Percentiles rank a stretch among this genome's conserved stretches.
Evolutionary conservation across 1,140 invertebrate species (phyloP).

Genomic region (Fopius arisanus): DNA sequence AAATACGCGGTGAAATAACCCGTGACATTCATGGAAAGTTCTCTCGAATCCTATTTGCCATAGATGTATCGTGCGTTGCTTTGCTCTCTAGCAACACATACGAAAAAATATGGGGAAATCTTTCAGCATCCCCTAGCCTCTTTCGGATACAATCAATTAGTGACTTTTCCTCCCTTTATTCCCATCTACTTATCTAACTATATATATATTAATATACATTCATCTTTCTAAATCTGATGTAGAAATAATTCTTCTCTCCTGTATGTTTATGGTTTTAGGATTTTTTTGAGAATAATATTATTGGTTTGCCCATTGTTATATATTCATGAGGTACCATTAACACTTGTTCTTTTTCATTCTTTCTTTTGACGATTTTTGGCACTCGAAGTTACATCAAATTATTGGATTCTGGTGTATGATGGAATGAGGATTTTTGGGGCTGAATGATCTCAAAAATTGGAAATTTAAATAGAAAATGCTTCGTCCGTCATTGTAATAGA

Average conservation of each 20-base stretch:
- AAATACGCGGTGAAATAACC: constrained; percentile 42
- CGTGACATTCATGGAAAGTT: constrained; percentile 37
- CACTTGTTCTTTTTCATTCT: not conserved
- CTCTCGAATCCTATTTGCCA: constrained; percentile 15
- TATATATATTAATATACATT: constrained; percentile 53
- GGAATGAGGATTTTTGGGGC: no score
- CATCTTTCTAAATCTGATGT: constrained; percentile 53
- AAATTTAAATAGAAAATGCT: no score
- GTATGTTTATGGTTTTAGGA: constrained; percentile 37
- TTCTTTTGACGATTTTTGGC: no score
- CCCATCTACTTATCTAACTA: constrained; percentile 59
- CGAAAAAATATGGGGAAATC: not conserved
- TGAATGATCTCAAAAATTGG: not conserved
- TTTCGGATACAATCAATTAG: constrained; percentile 43
- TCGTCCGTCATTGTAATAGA: no score
- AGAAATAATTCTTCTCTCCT: constrained; percentile 58
- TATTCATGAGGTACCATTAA: not conserved
- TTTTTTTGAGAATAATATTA: constrained; percentile 38
- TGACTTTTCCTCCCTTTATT: constrained; percentile 39
- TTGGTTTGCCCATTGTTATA: constrained; percentile 44
- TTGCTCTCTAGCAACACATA: not conserved
- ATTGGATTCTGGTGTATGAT: no score
- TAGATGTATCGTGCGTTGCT: constrained; percentile 23
- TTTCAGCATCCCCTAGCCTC: no score
- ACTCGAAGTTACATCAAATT: no score